These are phyloP conservation scores for Caligus rogercresseyi DNA, from an alignment of 1,140 invertebrate species.

Conservation along the genomic window DNA sequence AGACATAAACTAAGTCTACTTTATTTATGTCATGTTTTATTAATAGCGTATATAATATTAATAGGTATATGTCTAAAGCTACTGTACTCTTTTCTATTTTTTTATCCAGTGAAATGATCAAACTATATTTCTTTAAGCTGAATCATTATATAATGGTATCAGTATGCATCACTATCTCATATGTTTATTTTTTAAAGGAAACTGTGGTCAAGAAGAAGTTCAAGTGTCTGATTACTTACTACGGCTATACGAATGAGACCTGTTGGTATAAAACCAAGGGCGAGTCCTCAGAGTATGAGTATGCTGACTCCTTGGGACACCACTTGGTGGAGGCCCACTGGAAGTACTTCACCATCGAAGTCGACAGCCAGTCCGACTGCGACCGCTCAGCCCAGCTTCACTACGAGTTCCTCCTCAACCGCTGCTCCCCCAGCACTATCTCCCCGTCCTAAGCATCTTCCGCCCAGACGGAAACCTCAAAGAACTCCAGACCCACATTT, in stretches of 20 bases:
- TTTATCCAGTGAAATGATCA: no score
- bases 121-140: no score
- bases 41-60: no score
- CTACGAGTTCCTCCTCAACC: conserved; percentile 13
- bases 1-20: no score
- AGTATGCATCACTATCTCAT: no score
- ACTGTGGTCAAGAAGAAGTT: background rate
- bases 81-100: no score
- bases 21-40: no score
- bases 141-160: no score
- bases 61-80: no score
- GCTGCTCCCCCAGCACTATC: conserved; percentile 10
- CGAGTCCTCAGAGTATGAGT: background rate
- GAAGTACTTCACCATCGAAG: conserved; percentile 18
- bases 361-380: conserved; percentile 12
- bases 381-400: conserved; percentile 6
- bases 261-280: conserved; percentile 12
- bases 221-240: conserved; percentile 15
- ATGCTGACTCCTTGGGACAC: conserved; percentile 7
- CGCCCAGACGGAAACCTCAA: background rate
- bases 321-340: conserved; percentile 16
- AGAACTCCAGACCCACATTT: background rate
- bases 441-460: conserved; percentile 9
- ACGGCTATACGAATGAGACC: conserved; percentile 13
- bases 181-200: no score